These are phyloP conservation scores for Pomacea canaliculata DNA, from an alignment of 2,888 invertebrate species.

Conservation along the genomic window DNA sequence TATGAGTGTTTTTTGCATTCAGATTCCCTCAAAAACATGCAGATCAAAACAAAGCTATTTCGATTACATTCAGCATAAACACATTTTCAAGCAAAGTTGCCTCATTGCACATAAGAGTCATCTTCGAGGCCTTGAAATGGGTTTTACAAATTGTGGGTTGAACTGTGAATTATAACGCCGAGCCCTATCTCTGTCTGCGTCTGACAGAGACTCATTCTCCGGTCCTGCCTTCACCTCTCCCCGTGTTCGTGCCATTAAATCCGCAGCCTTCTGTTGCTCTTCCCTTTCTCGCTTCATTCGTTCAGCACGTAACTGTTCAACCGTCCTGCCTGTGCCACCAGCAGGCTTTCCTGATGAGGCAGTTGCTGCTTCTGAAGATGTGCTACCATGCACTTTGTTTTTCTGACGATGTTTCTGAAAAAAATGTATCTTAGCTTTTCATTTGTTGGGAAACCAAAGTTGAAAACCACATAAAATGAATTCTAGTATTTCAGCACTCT, in stretches of 20 bases:
- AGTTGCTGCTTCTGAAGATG: background rate
- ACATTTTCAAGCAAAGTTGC: too few relatives aligned
- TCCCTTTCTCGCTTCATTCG: constrained; percentile 84
- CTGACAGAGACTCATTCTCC: constrained; percentile 40
- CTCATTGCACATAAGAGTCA: background rate
- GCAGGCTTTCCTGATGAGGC: constrained; percentile 36
- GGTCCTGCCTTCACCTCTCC: constrained; percentile 67
- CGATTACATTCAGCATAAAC: too few relatives aligned
- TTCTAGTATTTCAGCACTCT: too few relatives aligned
- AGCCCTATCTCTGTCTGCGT: constrained; percentile 69
- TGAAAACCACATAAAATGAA: too few relatives aligned
- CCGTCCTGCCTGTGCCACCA: constrained; percentile 48
- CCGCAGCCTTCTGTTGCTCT: constrained; percentile 81
- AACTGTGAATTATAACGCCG: constrained; percentile 90
- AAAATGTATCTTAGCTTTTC: background rate
- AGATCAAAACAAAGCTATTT: too few relatives aligned
- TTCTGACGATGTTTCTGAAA: constrained; percentile 44
- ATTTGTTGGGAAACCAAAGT: too few relatives aligned
- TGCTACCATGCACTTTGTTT: background rate
- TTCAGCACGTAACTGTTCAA: constrained; percentile 82
- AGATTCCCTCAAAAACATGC: too few relatives aligned
- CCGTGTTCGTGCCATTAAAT: constrained; percentile 77
- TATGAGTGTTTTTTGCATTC: too few relatives aligned
- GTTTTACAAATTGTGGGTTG: constrained; percentile 79
- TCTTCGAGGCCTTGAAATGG: background rate